A percentile compares a stretch with the other conserved stretches of the same genome.
Evolutionary conservation across 2,888 invertebrate species (phyloP).

Genomic region (Ochropleura leucogaster): DNA sequence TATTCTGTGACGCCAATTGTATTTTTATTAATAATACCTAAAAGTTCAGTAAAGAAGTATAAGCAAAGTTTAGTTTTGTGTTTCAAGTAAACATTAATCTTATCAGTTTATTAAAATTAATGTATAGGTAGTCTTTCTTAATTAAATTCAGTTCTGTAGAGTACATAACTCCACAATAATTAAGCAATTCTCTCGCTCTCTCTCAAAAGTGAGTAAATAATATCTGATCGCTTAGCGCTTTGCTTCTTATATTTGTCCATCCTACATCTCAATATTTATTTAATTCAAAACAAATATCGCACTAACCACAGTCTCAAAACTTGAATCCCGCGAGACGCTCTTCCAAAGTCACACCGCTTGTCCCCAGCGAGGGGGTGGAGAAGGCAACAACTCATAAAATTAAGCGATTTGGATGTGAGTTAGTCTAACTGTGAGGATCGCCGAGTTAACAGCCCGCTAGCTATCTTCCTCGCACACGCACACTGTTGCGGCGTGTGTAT

Average conservation of each 20-base stretch:
- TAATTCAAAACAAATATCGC: constrained; percentile 37
- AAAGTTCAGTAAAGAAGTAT: background rate
- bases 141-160: no score
- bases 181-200: no score
- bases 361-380: constrained; percentile 87
- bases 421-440: constrained; percentile 90
- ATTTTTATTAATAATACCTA: constrained; percentile 47
- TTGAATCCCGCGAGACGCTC: constrained; percentile 62
- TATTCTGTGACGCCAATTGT: constrained; percentile 47
- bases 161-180: background rate
- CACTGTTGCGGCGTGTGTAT: constrained; percentile 66
- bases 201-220: background rate
- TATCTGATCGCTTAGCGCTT: background rate
- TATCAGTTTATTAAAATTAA: background rate
- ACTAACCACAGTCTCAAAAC: constrained; percentile 33
- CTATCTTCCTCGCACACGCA: constrained; percentile 81
- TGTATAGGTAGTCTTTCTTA: background rate
- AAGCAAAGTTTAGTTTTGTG: constrained; percentile 1
- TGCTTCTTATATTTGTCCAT: background rate
- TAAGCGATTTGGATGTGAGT: constrained; percentile 91
- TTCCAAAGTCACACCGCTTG: constrained; percentile 78
- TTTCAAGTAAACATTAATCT: background rate
- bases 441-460: constrained; percentile 86
- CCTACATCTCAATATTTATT: constrained; percentile 12
- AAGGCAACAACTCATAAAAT: constrained; percentile 91